Base-by-base conservation (phyloP, 2,888 invertebrate genomes). In the Horisme vitalbata region DNA sequence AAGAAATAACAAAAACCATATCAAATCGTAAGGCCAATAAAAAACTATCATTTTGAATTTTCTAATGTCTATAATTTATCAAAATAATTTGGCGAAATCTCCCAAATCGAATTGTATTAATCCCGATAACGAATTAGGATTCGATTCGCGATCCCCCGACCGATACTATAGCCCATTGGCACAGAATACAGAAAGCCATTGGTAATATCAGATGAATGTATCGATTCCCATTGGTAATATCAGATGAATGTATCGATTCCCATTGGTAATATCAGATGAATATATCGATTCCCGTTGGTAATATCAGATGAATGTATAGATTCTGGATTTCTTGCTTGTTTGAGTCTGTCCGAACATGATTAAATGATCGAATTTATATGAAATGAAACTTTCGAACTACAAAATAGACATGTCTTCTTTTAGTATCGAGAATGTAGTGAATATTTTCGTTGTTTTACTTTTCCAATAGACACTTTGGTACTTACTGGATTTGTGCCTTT, bases 91-190 rank as follows among this genome's bases (percentile, higher is more conserved):
- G 0, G 31, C 6, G 24, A 30, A 18, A 37, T 37, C 2, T 18
- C 21, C 30, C 37, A 20, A 21, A 45, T 38, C 32, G 10, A 38
- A 45, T 45, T 18, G 28, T 12, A 20, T n/a, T 23, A 32, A 28
- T 38, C 33, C 28, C 34, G 15, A 30, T 26, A 15, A 9, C 7
- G 21, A 5, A 14, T 31, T 32, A 32, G 7, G 12, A 45, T 45
- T 39, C 20, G 39, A 30, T 39, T 39, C 30, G 38, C 24, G 26
- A 26, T 35, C 45, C 45, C 45, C 45, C 13, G 12, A 24, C 26
- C n/a, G 26, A 34, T 34, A 9, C 24, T 24, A 45, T 35, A 27
- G 39, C 7, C 12, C 30, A 24, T 35, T 27, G 32, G 9, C 21
- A 27, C n/a, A n/a, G n/a, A n/a, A n/a, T n/a, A n/a, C n/a, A n/a